Base-by-base conservation (phyloP, 1,140 invertebrate genomes). In the Anoplophora glabripennis region DNA sequence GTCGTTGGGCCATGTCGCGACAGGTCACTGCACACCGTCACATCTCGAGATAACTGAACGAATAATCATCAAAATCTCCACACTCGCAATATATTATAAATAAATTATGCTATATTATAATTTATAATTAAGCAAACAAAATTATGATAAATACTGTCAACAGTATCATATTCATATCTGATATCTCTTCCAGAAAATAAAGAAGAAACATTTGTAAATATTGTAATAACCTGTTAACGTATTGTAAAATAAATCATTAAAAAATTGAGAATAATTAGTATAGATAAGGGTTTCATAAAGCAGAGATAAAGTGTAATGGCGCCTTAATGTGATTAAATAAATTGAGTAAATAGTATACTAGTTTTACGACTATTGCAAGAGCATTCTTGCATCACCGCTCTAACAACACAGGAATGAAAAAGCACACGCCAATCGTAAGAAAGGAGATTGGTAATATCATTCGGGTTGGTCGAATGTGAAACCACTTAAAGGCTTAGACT, bases 231-330 rank as follows among this genome's bases (percentile, higher is more conserved):
- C 52, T 54, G 52, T 44, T 54, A 54, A 54, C 15, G 52, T 54
- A 54, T 54, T 54, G 52, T 54, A 54, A 54, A 54, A 54, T 54
- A 54, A 54, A 54, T 54, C 52, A 54, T 54, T 44, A 54, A 54
- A 45, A 54, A 54, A 54, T 54, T 28, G 52, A 54, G 52, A 54
- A 54, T 54, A 54, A 54, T 54, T 54, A 54, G 44, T 49, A 17
- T n/a, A 54, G 52, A 54, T 54, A 54, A 54, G 52, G 52, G 52
- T 54, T 54, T 54, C 44, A 54, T 54, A 54, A 54, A 41, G 52
- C 37, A 28, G 14, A 54, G 52, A 54, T 54, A 54, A 54, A 38
- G 52, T 44, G 36, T 41, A 54, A 44, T 54, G 52, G 52, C 38
- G 52, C 49, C 52, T 54, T 44, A 54, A 12, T 44, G 21, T 34